Evolutionary conservation across 2,888 invertebrate genomes (phyloP).

Genomic region (Hydriomena furcata): DNA sequence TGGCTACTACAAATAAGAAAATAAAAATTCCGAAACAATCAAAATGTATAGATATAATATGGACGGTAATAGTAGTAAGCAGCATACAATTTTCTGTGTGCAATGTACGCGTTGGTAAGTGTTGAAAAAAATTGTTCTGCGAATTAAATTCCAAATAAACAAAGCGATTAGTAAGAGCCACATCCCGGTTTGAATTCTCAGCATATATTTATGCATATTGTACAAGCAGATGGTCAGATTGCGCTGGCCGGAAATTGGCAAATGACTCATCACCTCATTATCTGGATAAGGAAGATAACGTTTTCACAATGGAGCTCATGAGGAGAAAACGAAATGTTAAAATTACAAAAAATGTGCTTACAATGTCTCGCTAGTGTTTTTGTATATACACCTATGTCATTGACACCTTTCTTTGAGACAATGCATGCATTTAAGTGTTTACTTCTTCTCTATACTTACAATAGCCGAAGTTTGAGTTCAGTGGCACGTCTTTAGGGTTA

Average conservation of each 20-base stretch:
- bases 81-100: neutral
- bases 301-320: conserved; percentile 16
- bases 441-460: neutral
- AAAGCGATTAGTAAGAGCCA: conserved; percentile 38
- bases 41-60: too few species aligned
- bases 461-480: neutral
- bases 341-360: too few species aligned
- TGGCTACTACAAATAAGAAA: too few species aligned
- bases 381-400: neutral
- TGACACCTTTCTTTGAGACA: neutral
- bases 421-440: neutral
- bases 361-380: too few species aligned
- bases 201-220: conserved; percentile 66
- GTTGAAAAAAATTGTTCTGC: conserved; percentile 16
- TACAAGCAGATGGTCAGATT: conserved; percentile 75
- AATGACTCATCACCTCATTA: conserved; percentile 67
- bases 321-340: conserved; percentile 38
- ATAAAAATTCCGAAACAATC: too few species aligned
- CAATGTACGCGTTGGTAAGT: neutral
- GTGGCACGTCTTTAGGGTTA: conserved; percentile 3
- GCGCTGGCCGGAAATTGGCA: conserved; percentile 63
- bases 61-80: too few species aligned
- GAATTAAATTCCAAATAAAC: conserved; percentile 27
- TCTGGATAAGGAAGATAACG: conserved; percentile 57
- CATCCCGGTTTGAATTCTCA: conserved; percentile 39